A percentile compares a stretch with the other conserved stretches of the same genome.
Conservation (phyloP, 2,113 vertebrate species). For the Ciconia boyciana region DNA sequence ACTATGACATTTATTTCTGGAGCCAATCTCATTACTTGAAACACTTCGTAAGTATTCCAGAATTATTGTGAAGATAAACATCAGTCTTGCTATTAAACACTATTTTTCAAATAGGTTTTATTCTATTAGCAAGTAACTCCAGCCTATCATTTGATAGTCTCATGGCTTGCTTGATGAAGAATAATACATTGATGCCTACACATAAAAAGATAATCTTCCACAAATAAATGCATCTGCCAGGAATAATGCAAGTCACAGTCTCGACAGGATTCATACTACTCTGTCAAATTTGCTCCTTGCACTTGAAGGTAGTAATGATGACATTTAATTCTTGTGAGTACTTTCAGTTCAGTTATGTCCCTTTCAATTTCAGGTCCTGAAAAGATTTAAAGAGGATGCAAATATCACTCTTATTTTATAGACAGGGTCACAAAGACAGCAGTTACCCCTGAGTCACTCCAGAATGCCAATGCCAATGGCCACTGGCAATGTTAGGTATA, state of each 20-base stretch:
- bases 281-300: background rate
- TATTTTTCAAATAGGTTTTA: background rate
- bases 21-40: background rate
- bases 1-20: background rate
- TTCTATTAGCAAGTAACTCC: background rate
- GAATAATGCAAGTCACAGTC: background rate
- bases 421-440: background rate
- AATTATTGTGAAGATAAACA: background rate
- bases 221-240: background rate
- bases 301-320: background rate
- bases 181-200: background rate
- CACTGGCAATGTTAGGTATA: background rate
- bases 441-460: background rate
- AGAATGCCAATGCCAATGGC: background rate
- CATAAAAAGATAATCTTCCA: background rate
- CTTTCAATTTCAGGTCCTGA: background rate
- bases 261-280: background rate
- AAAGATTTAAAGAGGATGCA: background rate
- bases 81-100: background rate
- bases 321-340: background rate
- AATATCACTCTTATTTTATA: background rate
- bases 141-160: background rate
- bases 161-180: background rate
- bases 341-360: background rate
- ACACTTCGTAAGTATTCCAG: background rate